Conservation (phyloP, 2,888 invertebrate species). For the Perdita meconis region DNA sequence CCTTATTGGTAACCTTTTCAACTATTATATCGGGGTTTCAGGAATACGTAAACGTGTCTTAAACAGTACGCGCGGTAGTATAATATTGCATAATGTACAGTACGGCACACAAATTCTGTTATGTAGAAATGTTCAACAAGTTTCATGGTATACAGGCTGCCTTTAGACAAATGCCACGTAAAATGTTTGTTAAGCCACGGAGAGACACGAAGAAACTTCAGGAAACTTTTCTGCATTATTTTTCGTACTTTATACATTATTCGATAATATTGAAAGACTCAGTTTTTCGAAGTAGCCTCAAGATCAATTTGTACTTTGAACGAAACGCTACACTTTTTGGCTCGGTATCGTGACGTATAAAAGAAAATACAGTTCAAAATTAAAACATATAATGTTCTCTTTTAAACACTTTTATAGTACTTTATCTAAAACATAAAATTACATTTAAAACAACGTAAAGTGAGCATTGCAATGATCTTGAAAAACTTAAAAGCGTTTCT, state of each 20-base stretch:
- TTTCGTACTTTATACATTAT: neutral
- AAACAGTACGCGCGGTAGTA: conserved; percentile 19
- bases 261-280: neutral
- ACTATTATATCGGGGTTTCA: conserved; percentile 37
- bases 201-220: neutral
- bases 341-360: too few species aligned
- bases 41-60: conserved; percentile 39
- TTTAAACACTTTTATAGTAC: neutral
- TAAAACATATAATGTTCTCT: too few species aligned
- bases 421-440: neutral
- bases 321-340: too few species aligned
- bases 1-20: conserved; percentile 33
- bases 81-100: conserved; percentile 41
- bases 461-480: too few species aligned
- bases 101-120: conserved; percentile 33
- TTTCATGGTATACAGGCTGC: conserved; percentile 9
- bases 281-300: neutral
- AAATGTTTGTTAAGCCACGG: neutral
- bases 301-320: neutral
- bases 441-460: too few species aligned
- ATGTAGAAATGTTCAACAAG: conserved; percentile 43
- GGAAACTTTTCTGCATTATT: neutral
- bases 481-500: too few species aligned
- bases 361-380: too few species aligned
- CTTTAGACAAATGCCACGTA: neutral